Percentiles rank a stretch among this genome's conserved stretches.
These are phyloP conservation scores for Cyanocitta stelleri DNA, from an alignment of 2,113 vertebrate species.

Conservation along the genomic window DNA sequence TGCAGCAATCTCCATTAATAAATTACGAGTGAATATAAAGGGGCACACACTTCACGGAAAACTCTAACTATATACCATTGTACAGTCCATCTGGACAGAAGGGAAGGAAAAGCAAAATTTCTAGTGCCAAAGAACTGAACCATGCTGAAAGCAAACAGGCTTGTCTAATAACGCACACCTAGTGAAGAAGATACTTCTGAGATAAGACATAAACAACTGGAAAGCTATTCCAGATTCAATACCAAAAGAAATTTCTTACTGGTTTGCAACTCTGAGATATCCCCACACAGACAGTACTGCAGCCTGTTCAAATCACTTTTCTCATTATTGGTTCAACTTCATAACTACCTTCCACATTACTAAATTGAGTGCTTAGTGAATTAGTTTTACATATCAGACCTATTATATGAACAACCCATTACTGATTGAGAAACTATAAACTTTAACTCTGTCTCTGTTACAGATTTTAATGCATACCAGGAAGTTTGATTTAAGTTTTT, in stretches of 20 bases:
- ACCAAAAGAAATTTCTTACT: neutral
- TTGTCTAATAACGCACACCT: neutral
- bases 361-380: neutral
- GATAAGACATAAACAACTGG: neutral
- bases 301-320: neutral
- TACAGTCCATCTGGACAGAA: neutral
- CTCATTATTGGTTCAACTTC: neutral
- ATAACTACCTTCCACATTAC: neutral
- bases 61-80: neutral
- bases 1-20: neutral
- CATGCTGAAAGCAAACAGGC: neutral
- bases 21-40: neutral
- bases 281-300: neutral
- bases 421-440: neutral
- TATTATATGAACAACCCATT: neutral
- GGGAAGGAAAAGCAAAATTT: neutral
- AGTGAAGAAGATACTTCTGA: neutral
- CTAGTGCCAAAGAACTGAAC: neutral
- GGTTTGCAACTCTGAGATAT: neutral
- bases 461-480: neutral
- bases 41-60: neutral
- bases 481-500: neutral
- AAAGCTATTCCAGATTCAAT: neutral
- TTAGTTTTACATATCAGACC: neutral
- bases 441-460: neutral